Evolutionary conservation across 2,797 vertebrate species (phyloP).

Genomic region (Threskiornis aethiopicus): DNA sequence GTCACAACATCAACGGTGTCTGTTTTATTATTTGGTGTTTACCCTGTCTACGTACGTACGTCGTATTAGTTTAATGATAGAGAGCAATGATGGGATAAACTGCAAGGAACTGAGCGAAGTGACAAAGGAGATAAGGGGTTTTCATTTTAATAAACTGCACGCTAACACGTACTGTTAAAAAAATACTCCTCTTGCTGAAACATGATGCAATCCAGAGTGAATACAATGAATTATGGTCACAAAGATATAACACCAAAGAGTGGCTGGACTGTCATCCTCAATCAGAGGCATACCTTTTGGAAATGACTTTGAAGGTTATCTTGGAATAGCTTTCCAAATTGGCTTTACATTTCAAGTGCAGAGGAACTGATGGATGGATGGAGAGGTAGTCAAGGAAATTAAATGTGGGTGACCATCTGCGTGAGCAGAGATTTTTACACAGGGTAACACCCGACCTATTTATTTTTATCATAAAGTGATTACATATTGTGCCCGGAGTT

Average conservation of each 20-base stretch:
- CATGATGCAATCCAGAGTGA: neutral
- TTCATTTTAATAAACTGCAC: neutral
- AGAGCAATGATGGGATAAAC: neutral
- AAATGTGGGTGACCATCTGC: neutral
- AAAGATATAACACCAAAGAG: neutral
- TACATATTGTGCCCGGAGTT: neutral
- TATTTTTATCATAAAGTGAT: neutral
- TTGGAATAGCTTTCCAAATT: slow-evolving; percentile 1
- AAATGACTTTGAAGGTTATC: neutral
- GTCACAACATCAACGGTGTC: neutral
- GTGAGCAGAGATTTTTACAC: neutral
- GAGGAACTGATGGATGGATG: neutral
- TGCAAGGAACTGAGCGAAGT: neutral
- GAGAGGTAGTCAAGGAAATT: neutral
- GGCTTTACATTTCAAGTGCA: neutral
- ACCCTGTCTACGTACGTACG: accelerated
- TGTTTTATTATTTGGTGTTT: neutral
- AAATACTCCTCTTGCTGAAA: neutral
- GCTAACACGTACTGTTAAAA: neutral
- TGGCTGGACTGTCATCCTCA: neutral
- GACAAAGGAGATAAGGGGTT: neutral
- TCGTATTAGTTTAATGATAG: neutral
- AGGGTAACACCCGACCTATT: neutral
- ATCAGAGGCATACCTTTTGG: neutral
- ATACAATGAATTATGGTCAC: neutral